Base-by-base conservation (phyloP, 2,888 invertebrate genomes). In the Torymus texanus region DNA sequence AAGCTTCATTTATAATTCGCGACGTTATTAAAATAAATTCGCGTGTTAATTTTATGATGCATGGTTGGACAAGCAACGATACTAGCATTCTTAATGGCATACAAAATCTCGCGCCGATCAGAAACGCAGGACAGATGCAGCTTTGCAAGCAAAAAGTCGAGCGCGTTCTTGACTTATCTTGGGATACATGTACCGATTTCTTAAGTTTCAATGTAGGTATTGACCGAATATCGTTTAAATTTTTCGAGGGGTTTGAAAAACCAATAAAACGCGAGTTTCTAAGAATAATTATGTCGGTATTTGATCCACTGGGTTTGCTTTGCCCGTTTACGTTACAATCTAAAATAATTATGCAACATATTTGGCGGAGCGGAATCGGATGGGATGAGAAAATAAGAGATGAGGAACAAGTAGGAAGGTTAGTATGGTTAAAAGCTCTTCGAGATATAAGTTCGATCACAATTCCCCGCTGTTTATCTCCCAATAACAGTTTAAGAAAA, bases 341-440 rank as follows among this genome's bases (percentile, higher is more conserved):
- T 1, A 62, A 68, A 66, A 50, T 66, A 2, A 14, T 66, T 1
- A n/a, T 66, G 51, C 66, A 66, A 66, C 51, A 50, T 18, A 51
- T 68, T 53, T 53, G 68, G 66, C 11, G 14, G n/a, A 41, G 66
- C 18, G 66, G 66, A 10, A 18, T 66, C 1, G n/a, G n/a, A 2
- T 68, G 68, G 55, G 68, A 68, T 16, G 41, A 58, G 3, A 41
- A 59, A 50, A 16, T 71, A 2, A 18, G 58, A 4, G 71, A 71
- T 12, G 71, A 71, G 29, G 71, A 71, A 21, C 21, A 50, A 11
- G 50, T 4, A 2, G 71, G n/a, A 8, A 61, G 71, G 71, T 5
- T 66, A 50, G 18, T 0, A 1, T 66, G 66, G 66, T 18, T 66
- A 18, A 2, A 18, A 8, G 18, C 18, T 18, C 18, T 66, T 18